Percentiles rank a stretch among this genome's conserved stretches.
These are phyloP conservation scores for Decapterus maruadsi DNA, from an alignment of 2,797 vertebrate species.

Conservation along the genomic window DNA sequence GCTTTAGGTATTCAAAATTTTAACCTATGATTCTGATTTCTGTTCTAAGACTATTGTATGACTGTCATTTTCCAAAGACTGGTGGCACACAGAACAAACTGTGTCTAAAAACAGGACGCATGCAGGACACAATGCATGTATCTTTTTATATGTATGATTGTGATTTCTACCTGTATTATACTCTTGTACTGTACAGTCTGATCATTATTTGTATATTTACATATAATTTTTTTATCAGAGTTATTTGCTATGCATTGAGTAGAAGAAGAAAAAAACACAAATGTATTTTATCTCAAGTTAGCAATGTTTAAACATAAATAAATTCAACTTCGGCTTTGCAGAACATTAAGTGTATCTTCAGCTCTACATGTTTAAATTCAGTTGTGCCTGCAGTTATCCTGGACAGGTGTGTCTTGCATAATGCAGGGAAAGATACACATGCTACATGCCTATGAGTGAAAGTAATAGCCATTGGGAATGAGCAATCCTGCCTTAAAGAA, in stretches of 20 bases:
- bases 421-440: not conserved
- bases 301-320: constrained; percentile 29
- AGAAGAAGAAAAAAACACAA: constrained; percentile 12
- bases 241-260: constrained; percentile 38
- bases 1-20: constrained; percentile 29
- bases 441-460: not conserved
- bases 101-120: constrained; percentile 32
- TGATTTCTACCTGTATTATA: constrained; percentile 71
- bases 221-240: constrained; percentile 63
- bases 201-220: constrained; percentile 68
- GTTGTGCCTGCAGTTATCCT: not conserved
- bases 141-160: constrained; percentile 54
- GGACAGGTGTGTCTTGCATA: not conserved
- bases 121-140: constrained; percentile 47
- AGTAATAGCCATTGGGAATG: not conserved
- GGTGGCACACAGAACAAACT: constrained; percentile 48
- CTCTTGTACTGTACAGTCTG: constrained; percentile 67
- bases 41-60: constrained; percentile 36
- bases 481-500: constrained; percentile 7
- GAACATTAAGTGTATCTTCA: constrained; percentile 37
- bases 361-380: not conserved
- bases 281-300: constrained; percentile 47
- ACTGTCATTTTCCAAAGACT: constrained; percentile 55
- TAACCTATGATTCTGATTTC: constrained; percentile 29
- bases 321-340: constrained; percentile 49